phyloP scores from a whole-genome alignment of 1,140 invertebrate genomes.

The Carposina sasakii region DNA sequence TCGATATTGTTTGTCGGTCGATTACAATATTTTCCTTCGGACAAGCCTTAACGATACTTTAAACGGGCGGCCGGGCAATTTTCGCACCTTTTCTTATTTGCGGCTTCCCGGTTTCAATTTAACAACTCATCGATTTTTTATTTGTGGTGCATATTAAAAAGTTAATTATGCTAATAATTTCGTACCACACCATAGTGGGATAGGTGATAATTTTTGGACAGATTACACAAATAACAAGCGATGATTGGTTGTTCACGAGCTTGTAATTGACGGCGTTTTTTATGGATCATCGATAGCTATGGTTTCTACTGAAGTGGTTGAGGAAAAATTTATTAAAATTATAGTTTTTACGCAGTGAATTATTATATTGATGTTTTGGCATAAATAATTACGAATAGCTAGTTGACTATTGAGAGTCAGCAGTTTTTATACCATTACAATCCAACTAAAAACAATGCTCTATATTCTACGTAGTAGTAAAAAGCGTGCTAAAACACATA shows the following conservation, averaged over 20 bases:
- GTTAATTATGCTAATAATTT: conserved; percentile 62
- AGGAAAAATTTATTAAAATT: no score
- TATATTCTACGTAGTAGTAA: no score
- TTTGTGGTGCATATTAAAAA: conserved; percentile 41
- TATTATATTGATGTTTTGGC: no score
- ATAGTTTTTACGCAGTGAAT: no score
- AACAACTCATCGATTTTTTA: conserved; percentile 61
- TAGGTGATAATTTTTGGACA: conserved; percentile 40
- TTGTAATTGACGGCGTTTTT: not conserved
- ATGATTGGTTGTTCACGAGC: conserved; percentile 16
- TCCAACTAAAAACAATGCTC: no score
- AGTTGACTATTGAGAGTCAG: no score
- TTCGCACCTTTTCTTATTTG: conserved; percentile 63
- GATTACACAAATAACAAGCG: conserved; percentile 40
- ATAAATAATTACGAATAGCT: no score
- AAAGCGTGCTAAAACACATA: no score
- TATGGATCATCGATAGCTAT: not conserved
- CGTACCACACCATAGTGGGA: conserved; percentile 39
- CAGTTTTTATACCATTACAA: no score
- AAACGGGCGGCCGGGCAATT: conserved; percentile 57
- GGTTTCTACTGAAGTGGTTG: not conserved
- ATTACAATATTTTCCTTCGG: conserved; percentile 60
- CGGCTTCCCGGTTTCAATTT: conserved; percentile 61
- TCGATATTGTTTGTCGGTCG: conserved; percentile 12
- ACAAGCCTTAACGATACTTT: conserved; percentile 65